Base-by-base conservation (phyloP, 1,140 invertebrate species). In the Condylostylus longicornis region DNA sequence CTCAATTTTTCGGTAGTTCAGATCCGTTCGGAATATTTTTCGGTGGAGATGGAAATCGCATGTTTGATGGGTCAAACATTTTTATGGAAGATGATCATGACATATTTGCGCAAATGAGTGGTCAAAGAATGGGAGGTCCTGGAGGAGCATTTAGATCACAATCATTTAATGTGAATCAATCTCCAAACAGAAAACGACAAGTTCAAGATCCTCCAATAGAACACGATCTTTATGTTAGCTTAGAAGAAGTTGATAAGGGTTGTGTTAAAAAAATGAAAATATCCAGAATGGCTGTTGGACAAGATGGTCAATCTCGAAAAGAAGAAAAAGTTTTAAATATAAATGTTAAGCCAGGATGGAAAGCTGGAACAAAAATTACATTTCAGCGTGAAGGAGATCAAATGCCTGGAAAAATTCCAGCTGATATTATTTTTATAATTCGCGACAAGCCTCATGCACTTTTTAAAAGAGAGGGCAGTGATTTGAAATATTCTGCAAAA, bases 261-360 rank as follows among this genome's bases (percentile, higher is more conserved):
- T 88, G 83, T 49, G 79, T 77, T 0, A 96, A 95, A 58, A 91
- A 90, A 54, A 95, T 96, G 87, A 93, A 90, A 61, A 94, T 96
- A 18, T 88, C 82, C 2, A 68, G 82, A 45, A 75, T 78, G 53
- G 79, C 88, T 8, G 49, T 78, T 6, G 67, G 69, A 38, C 54
- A 67, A 4, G 77, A 85, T 48, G 82, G 81, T n/a, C 67, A 69
- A 10, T 64, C 71, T 1, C 71, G 70, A 20, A 80, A 82, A 40
- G 82, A 93, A 55, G 88, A 93, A 44, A 96, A 95, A 65, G 79
- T 94, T 28, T 63, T 95, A 1, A 88, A 83, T 1, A 89, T 96
- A 28, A 82, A 79, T 38, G 81, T 96, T 0, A 93, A 94, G 56
- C 85, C 85, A 4, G 91, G 90, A 10, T 96, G 90, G 90, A 91